These are phyloP conservation scores for Clupea harengus DNA, from an alignment of 2,113 vertebrate species.

Conservation along the genomic window DNA sequence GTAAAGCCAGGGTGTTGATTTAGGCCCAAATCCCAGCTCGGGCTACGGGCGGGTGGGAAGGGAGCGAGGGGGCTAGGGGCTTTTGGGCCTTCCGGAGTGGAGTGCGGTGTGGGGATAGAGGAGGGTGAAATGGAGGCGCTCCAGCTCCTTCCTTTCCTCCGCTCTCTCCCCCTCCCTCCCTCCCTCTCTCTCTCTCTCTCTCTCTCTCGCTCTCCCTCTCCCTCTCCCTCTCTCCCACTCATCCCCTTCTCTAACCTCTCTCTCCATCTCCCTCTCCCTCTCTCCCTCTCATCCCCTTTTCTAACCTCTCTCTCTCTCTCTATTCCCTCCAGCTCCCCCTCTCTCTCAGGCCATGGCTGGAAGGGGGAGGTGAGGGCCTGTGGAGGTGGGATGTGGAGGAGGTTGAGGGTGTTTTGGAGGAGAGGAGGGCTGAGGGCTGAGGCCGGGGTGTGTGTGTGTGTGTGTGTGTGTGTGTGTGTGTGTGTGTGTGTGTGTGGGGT, in stretches of 20 bases:
- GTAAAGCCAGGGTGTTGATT: slow-evolving; percentile 40
- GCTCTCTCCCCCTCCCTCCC: neutral
- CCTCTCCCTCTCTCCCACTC: neutral
- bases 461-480: slow-evolving; percentile 1
- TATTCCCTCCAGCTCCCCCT: neutral
- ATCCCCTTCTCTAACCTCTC: too few species aligned
- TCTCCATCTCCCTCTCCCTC: neutral
- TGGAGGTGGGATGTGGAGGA: slow-evolving; percentile 54
- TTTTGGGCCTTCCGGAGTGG: slow-evolving; percentile 43
- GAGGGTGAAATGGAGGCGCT: neutral
- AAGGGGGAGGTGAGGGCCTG: slow-evolving; percentile 54
- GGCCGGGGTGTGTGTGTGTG: neutral
- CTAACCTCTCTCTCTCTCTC: neutral
- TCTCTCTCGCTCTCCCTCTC: neutral
- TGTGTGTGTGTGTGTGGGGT: slow-evolving; percentile 40
- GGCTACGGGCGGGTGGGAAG: slow-evolving; percentile 45
- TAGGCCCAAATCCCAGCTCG: slow-evolving; percentile 44
- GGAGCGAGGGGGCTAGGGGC: slow-evolving; percentile 49
- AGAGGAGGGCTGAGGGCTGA: slow-evolving; percentile 6
- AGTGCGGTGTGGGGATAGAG: slow-evolving; percentile 24
- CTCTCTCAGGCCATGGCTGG: slow-evolving; percentile 48
- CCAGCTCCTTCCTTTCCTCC: neutral
- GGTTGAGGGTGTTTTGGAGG: slow-evolving; percentile 29
- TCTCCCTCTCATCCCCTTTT: neutral
- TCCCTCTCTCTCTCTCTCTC: neutral